phyloP scores from a whole-genome alignment of 2,888 invertebrate genomes.

The Dendrolimus pini region DNA sequence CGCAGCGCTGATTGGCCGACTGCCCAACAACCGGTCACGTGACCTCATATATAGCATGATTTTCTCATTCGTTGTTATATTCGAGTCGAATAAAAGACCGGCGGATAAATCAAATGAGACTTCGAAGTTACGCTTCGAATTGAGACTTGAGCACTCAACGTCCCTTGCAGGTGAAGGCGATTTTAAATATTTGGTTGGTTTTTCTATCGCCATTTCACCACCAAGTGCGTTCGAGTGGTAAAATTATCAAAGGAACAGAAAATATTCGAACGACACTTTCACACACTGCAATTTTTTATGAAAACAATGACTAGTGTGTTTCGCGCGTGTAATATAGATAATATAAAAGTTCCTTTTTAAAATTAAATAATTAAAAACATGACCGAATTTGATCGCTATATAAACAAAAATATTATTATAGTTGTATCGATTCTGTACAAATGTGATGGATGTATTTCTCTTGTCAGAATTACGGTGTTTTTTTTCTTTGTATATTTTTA shows the following conservation, averaged over 20 bases:
- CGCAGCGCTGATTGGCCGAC: no score
- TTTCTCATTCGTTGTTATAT: no score
- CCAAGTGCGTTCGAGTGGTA: conserved; percentile 39
- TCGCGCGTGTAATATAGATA: conserved; percentile 17
- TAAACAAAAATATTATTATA: conserved; percentile 8
- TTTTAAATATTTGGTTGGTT: conserved; percentile 24
- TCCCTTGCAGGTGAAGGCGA: conserved; percentile 28
- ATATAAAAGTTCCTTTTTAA: conserved; percentile 20
- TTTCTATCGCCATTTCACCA: conserved; percentile 17
- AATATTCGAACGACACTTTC: conserved; percentile 30
- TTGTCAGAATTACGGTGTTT: conserved; percentile 19
- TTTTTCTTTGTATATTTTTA: conserved; percentile 8
- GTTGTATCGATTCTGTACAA: conserved; percentile 26
- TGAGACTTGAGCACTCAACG: conserved; percentile 16
- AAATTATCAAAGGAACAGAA: conserved; percentile 23
- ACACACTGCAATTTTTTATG: conserved; percentile 64
- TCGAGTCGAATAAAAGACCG: no score
- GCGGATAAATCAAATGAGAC: no score
- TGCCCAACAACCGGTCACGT: no score
- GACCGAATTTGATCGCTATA: conserved; percentile 8
- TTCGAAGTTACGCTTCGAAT: background rate
- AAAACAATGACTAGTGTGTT: conserved; percentile 66
- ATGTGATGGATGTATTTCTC: conserved; percentile 21
- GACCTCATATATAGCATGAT: no score
- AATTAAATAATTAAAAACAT: conserved; percentile 4